Evolutionary conservation across 1,140 invertebrate genomes (phyloP), one percentile per base, ranked within the genome.

Genomic region (Cotesia typhae): DNA sequence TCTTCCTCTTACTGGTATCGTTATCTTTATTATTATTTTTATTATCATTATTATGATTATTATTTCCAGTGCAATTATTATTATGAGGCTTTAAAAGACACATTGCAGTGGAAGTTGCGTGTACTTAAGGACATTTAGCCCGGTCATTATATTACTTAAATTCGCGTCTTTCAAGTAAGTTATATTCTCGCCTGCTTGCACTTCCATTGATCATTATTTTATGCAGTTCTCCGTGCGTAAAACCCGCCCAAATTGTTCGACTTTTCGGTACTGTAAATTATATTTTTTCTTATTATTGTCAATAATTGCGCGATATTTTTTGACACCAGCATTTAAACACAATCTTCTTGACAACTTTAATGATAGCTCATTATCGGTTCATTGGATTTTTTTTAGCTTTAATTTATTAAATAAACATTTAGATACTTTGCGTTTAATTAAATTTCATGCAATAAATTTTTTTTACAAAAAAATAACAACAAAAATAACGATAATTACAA

Each of bases 111-210:
- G 41, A 47, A 47, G 20, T 71, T 64, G 69, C 69, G 69, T 71
- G 69, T 36, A 63, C 69, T 35, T 70, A 51, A 70, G 28, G 37
- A 41, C 63, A 20, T 60, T 71, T 64, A 37, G 47, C 69, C 60
- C 59, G 51, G 17, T 71, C 61, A 71, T 71, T 47, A 47, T 71
- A 71, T 71, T 60, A 38, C 17, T 20, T 12, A 51, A 64, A 71
- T 64, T 71, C 28, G 69, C 38, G 35, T 65, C 38, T 65, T 65
- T 47, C 17, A 61, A 36, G 60, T 47, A 47, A 36, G 41, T 67
- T 67, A 36, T 67, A 36, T 67, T 52, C 41, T 52, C 20, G 47
- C 10, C 41, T 47, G 41, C 41, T 47, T 47, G 41, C 41, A 47
- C 41, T 47, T 47, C 6, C 41, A 47, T 47, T 47, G 41, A 47